Evolutionary conservation across 2,888 invertebrate genomes (phyloP).

Genomic region (Pycnomerus fuliginosus): DNA sequence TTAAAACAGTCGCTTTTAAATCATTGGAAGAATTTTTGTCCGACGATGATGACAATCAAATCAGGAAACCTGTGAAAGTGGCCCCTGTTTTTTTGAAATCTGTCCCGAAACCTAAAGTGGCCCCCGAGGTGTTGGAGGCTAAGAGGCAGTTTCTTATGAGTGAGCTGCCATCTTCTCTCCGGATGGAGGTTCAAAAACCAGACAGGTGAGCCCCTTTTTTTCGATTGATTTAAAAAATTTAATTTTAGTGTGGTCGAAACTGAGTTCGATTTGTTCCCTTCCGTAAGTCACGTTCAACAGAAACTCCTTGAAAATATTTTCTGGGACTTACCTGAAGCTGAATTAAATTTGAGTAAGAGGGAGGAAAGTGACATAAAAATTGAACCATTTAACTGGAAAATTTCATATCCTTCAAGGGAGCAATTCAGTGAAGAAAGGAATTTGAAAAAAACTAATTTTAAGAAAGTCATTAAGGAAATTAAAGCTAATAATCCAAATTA

Average conservation of each 20-base stretch:
- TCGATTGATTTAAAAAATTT: too few species aligned
- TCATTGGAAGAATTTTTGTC: too few species aligned
- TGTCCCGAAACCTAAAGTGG: constrained; percentile 58
- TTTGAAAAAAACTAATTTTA: constrained; percentile 37
- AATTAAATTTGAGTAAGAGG: constrained; percentile 29
- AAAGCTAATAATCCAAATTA: constrained; percentile 62
- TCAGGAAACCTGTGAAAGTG: constrained; percentile 55
- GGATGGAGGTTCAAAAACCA: constrained; percentile 56
- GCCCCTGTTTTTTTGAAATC: constrained; percentile 69
- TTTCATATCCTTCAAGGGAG: constrained; percentile 1
- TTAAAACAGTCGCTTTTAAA: too few species aligned
- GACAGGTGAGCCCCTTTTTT: neutral
- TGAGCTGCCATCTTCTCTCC: constrained; percentile 67
- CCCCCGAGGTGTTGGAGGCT: constrained; percentile 62
- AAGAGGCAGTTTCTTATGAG: constrained; percentile 70
- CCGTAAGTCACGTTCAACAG: constrained; percentile 67
- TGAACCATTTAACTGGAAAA: neutral
- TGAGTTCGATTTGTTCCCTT: constrained; percentile 58
- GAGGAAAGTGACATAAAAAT: constrained; percentile 1
- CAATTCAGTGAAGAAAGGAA: constrained; percentile 14
- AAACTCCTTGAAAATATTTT: constrained; percentile 37
- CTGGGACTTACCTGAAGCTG: constrained; percentile 46
- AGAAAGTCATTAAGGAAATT: constrained; percentile 55
- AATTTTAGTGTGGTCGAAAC: constrained; percentile 46
- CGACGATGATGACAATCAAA: too few species aligned